A percentile compares a stretch with the other conserved stretches of the same genome.
Evolutionary conservation across 2,113 vertebrate species (phyloP).

Genomic region (cattle (Bos taurus)): DNA sequence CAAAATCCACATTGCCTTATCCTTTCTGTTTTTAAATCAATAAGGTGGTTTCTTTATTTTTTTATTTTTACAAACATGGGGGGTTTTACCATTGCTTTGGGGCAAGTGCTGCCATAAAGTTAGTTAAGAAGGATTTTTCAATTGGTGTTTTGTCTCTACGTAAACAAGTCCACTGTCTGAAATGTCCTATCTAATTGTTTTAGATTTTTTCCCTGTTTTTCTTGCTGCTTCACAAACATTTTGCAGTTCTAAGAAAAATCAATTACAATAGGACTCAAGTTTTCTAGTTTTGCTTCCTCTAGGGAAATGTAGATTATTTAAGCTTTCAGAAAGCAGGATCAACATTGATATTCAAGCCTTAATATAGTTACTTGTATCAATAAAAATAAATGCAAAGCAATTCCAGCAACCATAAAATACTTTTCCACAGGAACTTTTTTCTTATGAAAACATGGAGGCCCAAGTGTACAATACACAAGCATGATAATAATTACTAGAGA

Average conservation of each 20-base stretch:
- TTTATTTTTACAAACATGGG: slow-evolving; percentile 19
- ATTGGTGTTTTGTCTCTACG: slow-evolving; percentile 31
- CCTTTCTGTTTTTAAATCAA: not conserved
- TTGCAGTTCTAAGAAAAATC: slow-evolving; percentile 59
- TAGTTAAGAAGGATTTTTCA: slow-evolving; percentile 26
- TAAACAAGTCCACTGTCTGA: slow-evolving; percentile 34
- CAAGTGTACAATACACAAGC: not conserved
- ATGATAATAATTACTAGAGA: slow-evolving; percentile 11
- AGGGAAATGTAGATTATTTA: slow-evolving; percentile 44
- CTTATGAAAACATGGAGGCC: not conserved
- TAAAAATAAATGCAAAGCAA: slow-evolving; percentile 42
- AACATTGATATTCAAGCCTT: slow-evolving; percentile 40
- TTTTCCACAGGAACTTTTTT: not conserved
- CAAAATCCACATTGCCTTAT: not conserved
- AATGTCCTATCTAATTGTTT: slow-evolving; percentile 54
- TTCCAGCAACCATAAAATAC: slow-evolving; percentile 24
- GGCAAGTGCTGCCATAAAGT: not conserved
- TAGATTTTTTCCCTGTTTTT: slow-evolving; percentile 12
- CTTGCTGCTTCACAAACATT: slow-evolving; percentile 47
- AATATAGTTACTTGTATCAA: slow-evolving; percentile 51
- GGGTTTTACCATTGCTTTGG: not conserved
- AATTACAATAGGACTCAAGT: slow-evolving; percentile 21
- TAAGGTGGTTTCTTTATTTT: not conserved
- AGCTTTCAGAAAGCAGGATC: slow-evolving; percentile 46
- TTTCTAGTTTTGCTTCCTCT: slow-evolving; percentile 43